Base-by-base conservation (phyloP, 2,113 vertebrate genomes). In the Heterochromis multidens region DNA sequence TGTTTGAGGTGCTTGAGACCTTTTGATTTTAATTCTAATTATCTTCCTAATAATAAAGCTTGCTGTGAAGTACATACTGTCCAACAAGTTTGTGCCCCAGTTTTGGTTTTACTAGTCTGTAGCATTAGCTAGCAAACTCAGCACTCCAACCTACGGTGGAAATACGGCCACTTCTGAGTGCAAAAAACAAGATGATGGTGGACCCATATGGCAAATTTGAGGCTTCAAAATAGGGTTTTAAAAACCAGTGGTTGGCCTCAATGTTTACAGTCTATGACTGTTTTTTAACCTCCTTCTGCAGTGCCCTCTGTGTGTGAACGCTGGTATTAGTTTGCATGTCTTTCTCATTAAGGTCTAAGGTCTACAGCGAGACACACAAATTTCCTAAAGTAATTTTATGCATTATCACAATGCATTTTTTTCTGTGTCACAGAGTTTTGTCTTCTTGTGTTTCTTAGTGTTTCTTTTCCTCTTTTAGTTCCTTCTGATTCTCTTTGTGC, bases 371-470 rank as follows among this genome's bases (percentile, higher is more conserved):
- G n/a, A n/a, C n/a, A n/a, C n/a, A n/a, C n/a, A n/a, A n/a, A n/a
- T n/a, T n/a, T n/a, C n/a, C n/a, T n/a, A n/a, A n/a, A n/a, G n/a
- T n/a, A n/a, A 33, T 33, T 6, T 33, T 33, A 33, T 33, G 33
- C n/a, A n/a, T 33, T 33, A 33, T 33, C 5, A 33, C 33, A 33
- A 33, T 33, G 33, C 33, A 33, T 33, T 33, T 33, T 7, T 33
- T 5, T 33, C 7, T 33, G 33, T 33, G 33, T 33, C 33, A 33
- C 33, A 33, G 33, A 33, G 33, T 33, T 33, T 33, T 5, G 33
- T 7, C 33, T 33, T n/a, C n/a, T n/a, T n/a, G 0, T 70, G 65
- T 1, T 70, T 40, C 40, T 43, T 0, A 70, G 40, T 3, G 43
- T 52, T 49, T 9, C 16, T 49, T 72, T 72, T 43, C 63, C 23